Conservation (phyloP, 1,140 invertebrate species). For the Arctopsyche grandis region DNA sequence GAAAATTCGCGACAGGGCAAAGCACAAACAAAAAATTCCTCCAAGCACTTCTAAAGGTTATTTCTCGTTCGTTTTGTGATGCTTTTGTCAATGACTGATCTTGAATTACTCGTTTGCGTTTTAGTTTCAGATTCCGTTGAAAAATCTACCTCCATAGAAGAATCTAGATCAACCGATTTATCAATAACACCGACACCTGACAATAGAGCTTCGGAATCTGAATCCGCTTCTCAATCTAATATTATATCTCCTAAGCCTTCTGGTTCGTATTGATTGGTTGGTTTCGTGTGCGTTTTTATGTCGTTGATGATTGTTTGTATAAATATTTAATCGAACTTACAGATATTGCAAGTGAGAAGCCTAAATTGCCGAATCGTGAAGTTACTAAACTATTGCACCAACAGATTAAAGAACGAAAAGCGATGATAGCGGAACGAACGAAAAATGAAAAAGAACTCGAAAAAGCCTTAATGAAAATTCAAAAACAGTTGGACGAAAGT, state of each 20-base stretch:
- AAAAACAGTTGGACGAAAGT: conserved; percentile 52
- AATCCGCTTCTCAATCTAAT: not conserved
- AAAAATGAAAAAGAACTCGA: conserved; percentile 53
- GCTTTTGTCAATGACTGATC: not conserved
- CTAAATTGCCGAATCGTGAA: conserved; percentile 48
- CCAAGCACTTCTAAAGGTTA: conserved; percentile 29
- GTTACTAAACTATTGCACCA: conserved; percentile 51
- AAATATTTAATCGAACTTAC: not conserved
- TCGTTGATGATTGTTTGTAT: no score
- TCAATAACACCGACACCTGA: not conserved
- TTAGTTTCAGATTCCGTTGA: not conserved
- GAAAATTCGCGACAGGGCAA: conserved; percentile 48
- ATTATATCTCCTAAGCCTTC: not conserved
- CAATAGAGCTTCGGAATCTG: not conserved
- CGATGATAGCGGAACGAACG: conserved; percentile 51
- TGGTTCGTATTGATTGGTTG: not conserved
- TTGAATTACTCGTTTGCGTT: not conserved
- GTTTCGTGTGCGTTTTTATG: no score
- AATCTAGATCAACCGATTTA: not conserved
- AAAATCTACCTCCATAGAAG: not conserved
- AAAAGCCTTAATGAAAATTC: conserved; percentile 50
- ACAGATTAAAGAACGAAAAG: conserved; percentile 52
- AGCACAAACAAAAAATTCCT: conserved; percentile 28
- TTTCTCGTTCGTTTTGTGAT: not conserved
- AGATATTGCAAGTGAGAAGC: conserved; percentile 41